These are phyloP conservation scores for Aporrectodea caliginosa DNA, from an alignment of 1,140 invertebrate species.

Conservation along the genomic window DNA sequence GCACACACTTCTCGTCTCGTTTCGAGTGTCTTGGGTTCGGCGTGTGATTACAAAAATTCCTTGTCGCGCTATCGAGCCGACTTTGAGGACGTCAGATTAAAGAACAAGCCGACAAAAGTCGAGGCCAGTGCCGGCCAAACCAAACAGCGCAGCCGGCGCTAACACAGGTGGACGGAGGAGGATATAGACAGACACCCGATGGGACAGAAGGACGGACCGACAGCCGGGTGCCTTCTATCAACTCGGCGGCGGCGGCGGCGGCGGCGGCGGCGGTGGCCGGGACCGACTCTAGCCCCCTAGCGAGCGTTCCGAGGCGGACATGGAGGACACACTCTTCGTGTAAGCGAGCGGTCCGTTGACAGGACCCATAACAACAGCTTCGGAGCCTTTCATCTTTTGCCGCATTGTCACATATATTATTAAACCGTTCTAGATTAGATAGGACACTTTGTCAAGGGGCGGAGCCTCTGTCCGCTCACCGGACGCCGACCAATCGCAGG, in stretches of 20 bases:
- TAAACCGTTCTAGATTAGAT: background rate
- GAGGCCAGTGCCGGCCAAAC: background rate
- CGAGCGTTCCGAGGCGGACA: background rate
- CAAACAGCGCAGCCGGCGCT: background rate
- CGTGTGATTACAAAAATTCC: background rate
- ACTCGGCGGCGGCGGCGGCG: background rate
- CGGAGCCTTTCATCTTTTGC: background rate
- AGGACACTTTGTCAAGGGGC: background rate
- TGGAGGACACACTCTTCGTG: background rate
- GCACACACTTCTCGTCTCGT: background rate
- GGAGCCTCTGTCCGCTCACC: background rate
- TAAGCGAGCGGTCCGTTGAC: background rate
- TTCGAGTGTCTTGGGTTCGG: background rate
- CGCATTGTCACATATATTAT: conserved; percentile 3
- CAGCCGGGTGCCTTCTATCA: background rate
- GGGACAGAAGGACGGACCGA: background rate
- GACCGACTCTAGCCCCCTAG: too few relatives aligned
- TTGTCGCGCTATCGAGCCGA: background rate
- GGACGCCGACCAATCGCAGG: background rate
- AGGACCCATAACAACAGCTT: background rate
- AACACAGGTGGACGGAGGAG: background rate
- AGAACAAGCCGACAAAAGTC: background rate
- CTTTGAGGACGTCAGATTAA: background rate
- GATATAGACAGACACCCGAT: background rate
- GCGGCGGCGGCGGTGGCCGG: too few relatives aligned